phyloP scores from a whole-genome alignment of 2,797 vertebrate species.

The Acipenser ruthenus region DNA sequence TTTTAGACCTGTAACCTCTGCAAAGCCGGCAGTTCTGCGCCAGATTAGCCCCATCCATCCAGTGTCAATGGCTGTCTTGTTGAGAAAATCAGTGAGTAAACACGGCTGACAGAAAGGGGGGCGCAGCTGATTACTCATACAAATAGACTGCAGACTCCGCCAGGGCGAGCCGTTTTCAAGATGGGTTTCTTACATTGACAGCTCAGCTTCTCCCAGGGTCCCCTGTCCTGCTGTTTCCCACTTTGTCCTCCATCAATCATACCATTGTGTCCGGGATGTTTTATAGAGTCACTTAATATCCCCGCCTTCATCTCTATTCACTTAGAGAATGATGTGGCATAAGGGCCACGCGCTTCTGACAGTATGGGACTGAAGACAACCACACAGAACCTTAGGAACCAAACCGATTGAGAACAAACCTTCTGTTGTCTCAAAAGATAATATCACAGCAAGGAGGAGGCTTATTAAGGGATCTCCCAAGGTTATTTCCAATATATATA shows the following conservation, averaged over 20 bases:
- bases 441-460: slow-evolving; percentile 24
- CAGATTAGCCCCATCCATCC: slow-evolving; percentile 98
- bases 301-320: slow-evolving; percentile 96
- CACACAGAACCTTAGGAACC: slow-evolving; percentile 20
- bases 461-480: slow-evolving; percentile 24
- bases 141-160: slow-evolving; percentile 94
- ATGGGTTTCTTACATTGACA: slow-evolving; percentile 76
- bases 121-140: slow-evolving; percentile 93
- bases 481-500: not conserved
- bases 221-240: slow-evolving; percentile 89
- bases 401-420: slow-evolving; percentile 35
- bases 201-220: slow-evolving; percentile 79
- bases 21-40: slow-evolving; percentile 85
- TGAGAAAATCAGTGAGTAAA: slow-evolving; percentile 99
- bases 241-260: slow-evolving; percentile 99
- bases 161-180: slow-evolving; percentile 75
- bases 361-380: slow-evolving; percentile 60
- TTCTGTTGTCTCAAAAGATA: slow-evolving; percentile 24
- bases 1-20: slow-evolving; percentile 90
- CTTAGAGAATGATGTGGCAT: slow-evolving; percentile 84
- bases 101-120: slow-evolving; percentile 86
- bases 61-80: slow-evolving; percentile 99
- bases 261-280: slow-evolving; percentile 94
- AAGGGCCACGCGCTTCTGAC: slow-evolving; percentile 69
- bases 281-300: slow-evolving; percentile 98